phyloP scores from a whole-genome alignment of 2,113 vertebrate genomes.

The Neolamprologus devosi region DNA sequence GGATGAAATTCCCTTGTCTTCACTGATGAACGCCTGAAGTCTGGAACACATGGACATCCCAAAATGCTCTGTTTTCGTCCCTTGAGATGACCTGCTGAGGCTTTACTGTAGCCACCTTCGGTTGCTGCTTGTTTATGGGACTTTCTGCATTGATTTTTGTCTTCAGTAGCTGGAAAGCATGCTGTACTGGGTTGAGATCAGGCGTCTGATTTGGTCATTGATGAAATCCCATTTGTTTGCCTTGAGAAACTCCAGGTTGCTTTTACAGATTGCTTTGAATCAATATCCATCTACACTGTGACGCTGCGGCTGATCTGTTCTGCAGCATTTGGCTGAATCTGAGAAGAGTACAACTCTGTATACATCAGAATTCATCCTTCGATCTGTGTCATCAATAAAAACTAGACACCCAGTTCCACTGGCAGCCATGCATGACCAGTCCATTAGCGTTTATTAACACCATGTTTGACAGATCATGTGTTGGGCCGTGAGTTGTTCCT shows the following conservation, averaged over 20 bases:
- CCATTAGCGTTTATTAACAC: not conserved
- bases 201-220: not conserved
- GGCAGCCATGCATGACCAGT: not conserved
- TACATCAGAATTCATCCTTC: not conserved
- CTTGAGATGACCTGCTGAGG: not conserved
- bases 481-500: not conserved
- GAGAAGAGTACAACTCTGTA: not conserved
- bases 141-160: not conserved
- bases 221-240: not conserved
- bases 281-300: not conserved
- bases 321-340: not conserved
- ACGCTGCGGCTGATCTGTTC: not conserved
- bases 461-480: not conserved
- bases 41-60: not conserved
- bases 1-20: not conserved
- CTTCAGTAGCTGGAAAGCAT: not conserved
- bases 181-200: not conserved
- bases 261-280: not conserved
- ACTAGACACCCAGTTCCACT: not conserved
- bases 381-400: accelerated
- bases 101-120: not conserved
- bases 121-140: not conserved
- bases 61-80: not conserved
- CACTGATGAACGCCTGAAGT: not conserved
- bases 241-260: not conserved